Base-by-base conservation (phyloP, 2,888 invertebrate genomes). In the Ypsolopha sequella region DNA sequence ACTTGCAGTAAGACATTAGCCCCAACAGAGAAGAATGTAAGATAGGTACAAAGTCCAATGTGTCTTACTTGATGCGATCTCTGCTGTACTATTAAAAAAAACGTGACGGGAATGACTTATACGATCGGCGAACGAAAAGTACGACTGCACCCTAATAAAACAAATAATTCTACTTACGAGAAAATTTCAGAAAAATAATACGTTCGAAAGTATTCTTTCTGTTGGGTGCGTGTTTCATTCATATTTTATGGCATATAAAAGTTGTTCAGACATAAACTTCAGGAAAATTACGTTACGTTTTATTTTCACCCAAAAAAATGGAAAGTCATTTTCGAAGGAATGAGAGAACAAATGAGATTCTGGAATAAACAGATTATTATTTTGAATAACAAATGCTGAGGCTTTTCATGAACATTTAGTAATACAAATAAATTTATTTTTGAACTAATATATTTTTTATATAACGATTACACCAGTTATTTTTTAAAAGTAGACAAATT, bases 241-340 rank as follows among this genome's bases (percentile, higher is more conserved):
- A 24, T 45, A 24, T 45, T 33, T 45, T 9, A 45, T n/a, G 10
- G 45, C 45, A n/a, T n/a, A 45, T 45, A 45, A 45, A 45, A 45
- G 34, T 24, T 43, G 43, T 11, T 43, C 13, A 33, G 45, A 45
- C 45, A 34, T 45, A 47, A 47, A 47, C 36, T 36, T 36, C 14
- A 36, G 13, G 36, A 10, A 47, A 36, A 45, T 34, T 13, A 47
- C 35, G 9, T 35, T 36, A 2, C 14, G 13, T 47, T 45, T 36
- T 36, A 47, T 47, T 47, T 24, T 47, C 47, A 36, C 14, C 11
- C 47, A 14, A 36, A 36, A n/a, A 47, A 24, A 36, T 47, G 47
- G 47, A 36, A 47, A 47, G 46, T 46, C 36, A 47, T 47, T 47
- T n/a, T 47, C 7, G 36, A 36, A 36, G 13, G 36, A 36, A 47